Percentiles rank a stretch among this genome's conserved stretches.
Conservation (phyloP, 2,888 invertebrate species). For the Rosalia funebris region DNA sequence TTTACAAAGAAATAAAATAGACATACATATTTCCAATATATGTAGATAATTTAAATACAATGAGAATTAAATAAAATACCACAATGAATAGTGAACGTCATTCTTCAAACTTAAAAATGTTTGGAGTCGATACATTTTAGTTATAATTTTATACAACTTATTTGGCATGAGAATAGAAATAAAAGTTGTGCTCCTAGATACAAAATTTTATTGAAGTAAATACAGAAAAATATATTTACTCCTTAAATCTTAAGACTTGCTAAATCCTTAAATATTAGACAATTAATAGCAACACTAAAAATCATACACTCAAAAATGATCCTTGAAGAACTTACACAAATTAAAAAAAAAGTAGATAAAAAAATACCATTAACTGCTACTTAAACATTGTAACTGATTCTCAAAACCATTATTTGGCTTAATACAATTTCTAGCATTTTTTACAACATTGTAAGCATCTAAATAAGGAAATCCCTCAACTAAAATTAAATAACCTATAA, state of each 20-base stretch:
- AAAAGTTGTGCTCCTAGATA: constrained; percentile 16
- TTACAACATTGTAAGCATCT: constrained; percentile 75
- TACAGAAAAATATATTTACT: constrained; percentile 38
- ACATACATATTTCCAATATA: no score
- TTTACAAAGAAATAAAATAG: no score
- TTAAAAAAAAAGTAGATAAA: constrained; percentile 12
- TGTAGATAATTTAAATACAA: no score
- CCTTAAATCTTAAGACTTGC: no score
- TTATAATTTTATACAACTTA: no score
- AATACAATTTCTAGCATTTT: constrained; percentile 73
- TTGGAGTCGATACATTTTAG: no score
- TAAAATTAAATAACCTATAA: constrained; percentile 84
- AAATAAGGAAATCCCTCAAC: constrained; percentile 68
- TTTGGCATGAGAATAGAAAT: neutral
- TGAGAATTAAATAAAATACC: no score
- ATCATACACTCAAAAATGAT: constrained; percentile 21
- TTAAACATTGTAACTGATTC: constrained; percentile 67
- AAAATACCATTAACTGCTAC: constrained; percentile 16
- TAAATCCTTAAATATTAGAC: constrained; percentile 22
- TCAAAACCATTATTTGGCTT: constrained; percentile 86
- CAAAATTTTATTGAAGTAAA: constrained; percentile 38
- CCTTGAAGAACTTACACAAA: constrained; percentile 8
- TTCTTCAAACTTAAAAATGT: no score
- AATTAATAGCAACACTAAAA: constrained; percentile 23
- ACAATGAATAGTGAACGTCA: no score